Evolutionary conservation across 2,888 invertebrate species (phyloP), one percentile per base, ranked within the genome.

Genomic region (Calliopum simillimum): DNA sequence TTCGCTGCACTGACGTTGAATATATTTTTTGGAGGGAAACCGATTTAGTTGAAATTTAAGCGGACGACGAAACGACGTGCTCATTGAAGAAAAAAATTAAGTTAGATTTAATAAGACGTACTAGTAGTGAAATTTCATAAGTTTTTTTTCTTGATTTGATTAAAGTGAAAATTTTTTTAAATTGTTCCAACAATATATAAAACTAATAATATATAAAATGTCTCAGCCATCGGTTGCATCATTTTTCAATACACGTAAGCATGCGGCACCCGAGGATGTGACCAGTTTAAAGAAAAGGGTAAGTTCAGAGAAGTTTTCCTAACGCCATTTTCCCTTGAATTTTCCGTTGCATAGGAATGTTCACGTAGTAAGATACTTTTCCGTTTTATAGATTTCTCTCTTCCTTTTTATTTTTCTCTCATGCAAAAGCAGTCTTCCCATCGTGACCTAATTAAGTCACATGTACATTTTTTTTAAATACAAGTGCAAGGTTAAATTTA

Each of bases 171-270:
- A 47, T 67, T 43, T 53, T 33, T 33, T 51, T 51, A 25, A 44
- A 46, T 14, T 16, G 4, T 55, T 51, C n/a, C 68, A 67, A 12
- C 58, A 46, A 23, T 19, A 67, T 66, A 65, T 46, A 64, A 70
- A 71, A 71, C 63, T 44, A n/a, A n/a, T n/a, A n/a, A n/a, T n/a
- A n/a, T n/a, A n/a, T n/a, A 79, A 68, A 80, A 94, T 94, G 94
- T 90, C 93, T 75, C 94, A 94, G 86, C 91, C 92, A 78, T 91
- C 92, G 64, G 89, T 94, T 71, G 91, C 92, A 73, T 89, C 90
- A 74, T 94, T 89, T 88, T 94, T 93, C 84, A 91, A 89, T 83
- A 91, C 91, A 79, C 89, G 94, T 81, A 94, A 94, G 87, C 89
- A 94, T 79, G 88, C 90, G 71, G 92, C 91, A n/a, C 84, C 87